A percentile compares a stretch with the other conserved stretches of the same genome.
Conservation (phyloP, 2,888 invertebrate species). For the Empis livida region DNA sequence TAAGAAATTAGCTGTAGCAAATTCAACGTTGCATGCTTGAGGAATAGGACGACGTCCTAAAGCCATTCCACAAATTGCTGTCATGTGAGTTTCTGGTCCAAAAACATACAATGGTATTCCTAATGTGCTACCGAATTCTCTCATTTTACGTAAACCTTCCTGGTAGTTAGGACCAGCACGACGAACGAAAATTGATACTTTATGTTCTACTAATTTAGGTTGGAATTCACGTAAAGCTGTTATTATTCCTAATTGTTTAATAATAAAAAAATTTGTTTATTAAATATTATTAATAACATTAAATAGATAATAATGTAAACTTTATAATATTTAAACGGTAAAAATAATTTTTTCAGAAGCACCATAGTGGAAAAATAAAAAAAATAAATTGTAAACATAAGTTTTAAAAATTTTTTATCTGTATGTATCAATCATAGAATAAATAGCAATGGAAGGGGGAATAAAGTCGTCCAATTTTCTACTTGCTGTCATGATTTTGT, state of each 20-base stretch:
- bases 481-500: no score
- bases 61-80: slow-evolving; percentile 97
- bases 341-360: no score
- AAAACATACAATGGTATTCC: slow-evolving; percentile 92
- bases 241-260: slow-evolving; percentile 50
- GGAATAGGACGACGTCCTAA: slow-evolving; percentile 81
- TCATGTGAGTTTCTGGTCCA: slow-evolving; percentile 99
- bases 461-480: no score
- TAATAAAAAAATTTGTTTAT: background rate
- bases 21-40: slow-evolving; percentile 47
- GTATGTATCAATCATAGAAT: no score
- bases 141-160: slow-evolving; percentile 88
- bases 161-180: slow-evolving; percentile 99
- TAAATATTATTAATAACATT: background rate
- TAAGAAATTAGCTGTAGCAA: slow-evolving; percentile 81
- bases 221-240: slow-evolving; percentile 90
- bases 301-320: no score
- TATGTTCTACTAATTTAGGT: slow-evolving; percentile 76
- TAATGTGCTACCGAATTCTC: slow-evolving; percentile 71
- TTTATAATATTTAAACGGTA: no score
- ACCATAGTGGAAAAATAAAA: no score
- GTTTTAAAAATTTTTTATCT: no score
- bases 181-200: slow-evolving; percentile 88
- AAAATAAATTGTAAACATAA: no score
- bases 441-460: no score